A percentile compares a stretch with the other conserved stretches of the same genome.
phyloP scores from a whole-genome alignment of 2,888 invertebrate genomes.

The Cheilosia vulpina region DNA sequence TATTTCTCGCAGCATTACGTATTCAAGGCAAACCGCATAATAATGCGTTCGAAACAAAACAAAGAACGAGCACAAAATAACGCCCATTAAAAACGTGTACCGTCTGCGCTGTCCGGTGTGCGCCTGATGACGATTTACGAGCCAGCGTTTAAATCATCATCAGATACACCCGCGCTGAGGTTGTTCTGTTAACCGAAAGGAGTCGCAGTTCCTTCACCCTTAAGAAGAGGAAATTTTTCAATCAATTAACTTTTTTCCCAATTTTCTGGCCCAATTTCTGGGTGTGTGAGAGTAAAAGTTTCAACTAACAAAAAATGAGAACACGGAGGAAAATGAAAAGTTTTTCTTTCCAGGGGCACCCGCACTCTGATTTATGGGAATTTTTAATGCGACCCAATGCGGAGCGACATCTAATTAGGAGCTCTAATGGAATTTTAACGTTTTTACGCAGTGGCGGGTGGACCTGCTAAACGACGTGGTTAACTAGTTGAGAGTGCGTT shows the following conservation, averaged over 20 bases:
- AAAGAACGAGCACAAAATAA: constrained; percentile 47
- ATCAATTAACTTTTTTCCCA: constrained; percentile 74
- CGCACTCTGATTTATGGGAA: constrained; percentile 69
- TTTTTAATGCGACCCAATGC: constrained; percentile 72
- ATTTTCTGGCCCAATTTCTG: constrained; percentile 23
- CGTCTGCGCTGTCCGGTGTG: constrained; percentile 67
- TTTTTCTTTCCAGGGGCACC: constrained; percentile 5
- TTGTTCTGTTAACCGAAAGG: constrained; percentile 20
- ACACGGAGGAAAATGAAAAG: constrained; percentile 32
- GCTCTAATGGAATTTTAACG: constrained; percentile 72
- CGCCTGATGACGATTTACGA: constrained; percentile 74
- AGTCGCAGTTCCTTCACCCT: constrained; percentile 20
- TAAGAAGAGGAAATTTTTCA: constrained; percentile 71
- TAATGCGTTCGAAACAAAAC: constrained; percentile 21
- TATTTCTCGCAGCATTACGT: constrained; percentile 45
- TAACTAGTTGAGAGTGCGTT: background rate
- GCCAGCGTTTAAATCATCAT: constrained; percentile 72
- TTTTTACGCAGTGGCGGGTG: constrained; percentile 36
- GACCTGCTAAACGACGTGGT: constrained; percentile 38
- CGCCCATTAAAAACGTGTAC: constrained; percentile 62
- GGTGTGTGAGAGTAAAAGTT: constrained; percentile 38
- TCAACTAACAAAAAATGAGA: background rate
- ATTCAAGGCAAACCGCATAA: constrained; percentile 65
- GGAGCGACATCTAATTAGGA: constrained; percentile 74
- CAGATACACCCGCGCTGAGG: constrained; percentile 67